Conservation (phyloP, 2,113 vertebrate species). For the Coregonus clupeaformis region DNA sequence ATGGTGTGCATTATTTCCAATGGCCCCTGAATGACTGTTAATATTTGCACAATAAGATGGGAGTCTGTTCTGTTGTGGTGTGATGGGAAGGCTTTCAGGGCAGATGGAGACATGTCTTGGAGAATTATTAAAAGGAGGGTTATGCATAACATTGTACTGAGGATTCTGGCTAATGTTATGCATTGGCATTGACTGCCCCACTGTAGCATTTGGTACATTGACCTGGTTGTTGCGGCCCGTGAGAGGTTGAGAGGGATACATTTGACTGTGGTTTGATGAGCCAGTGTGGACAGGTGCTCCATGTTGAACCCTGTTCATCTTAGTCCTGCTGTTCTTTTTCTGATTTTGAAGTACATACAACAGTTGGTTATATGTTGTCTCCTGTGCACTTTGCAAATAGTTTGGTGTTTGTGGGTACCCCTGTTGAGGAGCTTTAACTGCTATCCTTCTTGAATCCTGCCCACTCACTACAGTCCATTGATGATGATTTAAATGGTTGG, state of each 20-base stretch:
- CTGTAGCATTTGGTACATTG: background rate
- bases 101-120: background rate
- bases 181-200: background rate
- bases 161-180: background rate
- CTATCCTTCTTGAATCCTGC: background rate
- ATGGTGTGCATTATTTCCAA: background rate
- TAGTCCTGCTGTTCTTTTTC: background rate
- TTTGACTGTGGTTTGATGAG: background rate
- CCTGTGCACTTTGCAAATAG: background rate
- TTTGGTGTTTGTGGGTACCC: background rate
- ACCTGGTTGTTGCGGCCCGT: background rate
- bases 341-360: background rate
- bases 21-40: background rate
- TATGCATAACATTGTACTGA: too few relatives aligned
- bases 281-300: background rate
- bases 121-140: too few relatives aligned
- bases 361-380: background rate
- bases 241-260: background rate
- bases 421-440: background rate
- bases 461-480: rapidly evolving
- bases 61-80: background rate
- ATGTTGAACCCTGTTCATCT: background rate
- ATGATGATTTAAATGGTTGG: rapidly evolving
- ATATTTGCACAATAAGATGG: too few relatives aligned
- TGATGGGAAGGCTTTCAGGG: background rate